Evolutionary conservation across 1,140 invertebrate genomes (phyloP).

Genomic region (Apis cerana): DNA sequence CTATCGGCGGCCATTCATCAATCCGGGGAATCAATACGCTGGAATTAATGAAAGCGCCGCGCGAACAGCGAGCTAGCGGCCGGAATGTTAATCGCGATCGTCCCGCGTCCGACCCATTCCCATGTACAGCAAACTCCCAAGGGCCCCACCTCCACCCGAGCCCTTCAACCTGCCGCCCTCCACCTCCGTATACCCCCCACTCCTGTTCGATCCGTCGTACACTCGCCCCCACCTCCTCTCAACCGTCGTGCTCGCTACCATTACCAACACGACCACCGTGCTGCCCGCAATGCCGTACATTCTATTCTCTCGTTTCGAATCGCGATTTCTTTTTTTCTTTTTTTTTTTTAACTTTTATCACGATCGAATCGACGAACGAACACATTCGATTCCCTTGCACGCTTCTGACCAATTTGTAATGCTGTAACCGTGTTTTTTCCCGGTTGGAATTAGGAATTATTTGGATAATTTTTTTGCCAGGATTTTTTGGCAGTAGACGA

Average conservation of each 20-base stretch:
- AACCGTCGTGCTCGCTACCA: constrained; percentile 45
- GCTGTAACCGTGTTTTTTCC: neutral
- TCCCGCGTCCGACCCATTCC: constrained; percentile 77
- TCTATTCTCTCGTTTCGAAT: constrained; percentile 51
- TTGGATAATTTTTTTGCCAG: neutral
- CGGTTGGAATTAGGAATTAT: neutral
- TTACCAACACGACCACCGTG: constrained; percentile 52
- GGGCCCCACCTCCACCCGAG: constrained; percentile 67
- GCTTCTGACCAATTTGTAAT: neutral
- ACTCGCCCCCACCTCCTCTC: constrained; percentile 43
- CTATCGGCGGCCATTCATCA: constrained; percentile 82
- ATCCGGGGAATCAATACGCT: constrained; percentile 82
- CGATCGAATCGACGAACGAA: neutral
- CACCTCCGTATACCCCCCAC: constrained; percentile 38
- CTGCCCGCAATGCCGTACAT: constrained; percentile 46
- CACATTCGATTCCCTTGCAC: neutral
- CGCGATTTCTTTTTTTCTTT: constrained; percentile 4
- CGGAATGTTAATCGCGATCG: constrained; percentile 82
- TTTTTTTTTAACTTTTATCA: neutral
- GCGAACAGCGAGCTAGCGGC: constrained; percentile 81
- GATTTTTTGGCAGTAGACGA: neutral
- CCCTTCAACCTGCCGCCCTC: constrained; percentile 47
- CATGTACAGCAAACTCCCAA: constrained; percentile 78
- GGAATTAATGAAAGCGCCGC: constrained; percentile 82
- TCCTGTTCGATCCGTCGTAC: constrained; percentile 44